Conservation (phyloP, 2,797 vertebrate genomes). For the Eleutherodactylus coqui region DNA sequence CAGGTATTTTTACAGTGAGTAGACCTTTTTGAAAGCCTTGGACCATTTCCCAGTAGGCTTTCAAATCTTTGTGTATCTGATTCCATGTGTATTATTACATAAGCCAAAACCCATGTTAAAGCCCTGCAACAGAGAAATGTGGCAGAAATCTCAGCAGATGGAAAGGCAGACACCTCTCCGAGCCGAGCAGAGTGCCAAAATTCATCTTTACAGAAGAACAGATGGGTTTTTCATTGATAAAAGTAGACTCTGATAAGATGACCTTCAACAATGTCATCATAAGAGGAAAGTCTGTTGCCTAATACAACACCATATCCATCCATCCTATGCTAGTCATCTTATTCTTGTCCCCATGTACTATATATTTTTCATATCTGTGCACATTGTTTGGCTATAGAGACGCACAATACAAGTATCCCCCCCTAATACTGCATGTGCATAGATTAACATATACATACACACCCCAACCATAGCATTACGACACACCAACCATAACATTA, state of each 20-base stretch:
- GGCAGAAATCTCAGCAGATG: conserved; percentile 33
- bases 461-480: not conserved
- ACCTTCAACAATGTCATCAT: not conserved
- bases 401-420: not conserved
- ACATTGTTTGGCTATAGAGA: not conserved
- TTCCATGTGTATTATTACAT: conserved; percentile 37
- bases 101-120: not conserved
- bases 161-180: not conserved
- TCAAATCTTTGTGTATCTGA: conserved; percentile 42
- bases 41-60: conserved; percentile 39
- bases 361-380: not conserved
- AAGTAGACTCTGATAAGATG: not conserved
- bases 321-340: too few species aligned
- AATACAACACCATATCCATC: not conserved
- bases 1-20: conserved; percentile 39
- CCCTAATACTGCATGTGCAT: not conserved
- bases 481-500: too few species aligned
- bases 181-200: not conserved
- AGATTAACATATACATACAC: too few species aligned
- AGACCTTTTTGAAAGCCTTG: conserved; percentile 41
- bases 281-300: too few species aligned
- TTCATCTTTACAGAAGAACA: not conserved
- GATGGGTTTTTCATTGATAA: conserved; percentile 27
- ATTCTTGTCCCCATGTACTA: not conserved
- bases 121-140: conserved; percentile 1